phyloP scores from a whole-genome alignment of 92 coral and sea anemone species.

The Meandrina meandrites region DNA sequence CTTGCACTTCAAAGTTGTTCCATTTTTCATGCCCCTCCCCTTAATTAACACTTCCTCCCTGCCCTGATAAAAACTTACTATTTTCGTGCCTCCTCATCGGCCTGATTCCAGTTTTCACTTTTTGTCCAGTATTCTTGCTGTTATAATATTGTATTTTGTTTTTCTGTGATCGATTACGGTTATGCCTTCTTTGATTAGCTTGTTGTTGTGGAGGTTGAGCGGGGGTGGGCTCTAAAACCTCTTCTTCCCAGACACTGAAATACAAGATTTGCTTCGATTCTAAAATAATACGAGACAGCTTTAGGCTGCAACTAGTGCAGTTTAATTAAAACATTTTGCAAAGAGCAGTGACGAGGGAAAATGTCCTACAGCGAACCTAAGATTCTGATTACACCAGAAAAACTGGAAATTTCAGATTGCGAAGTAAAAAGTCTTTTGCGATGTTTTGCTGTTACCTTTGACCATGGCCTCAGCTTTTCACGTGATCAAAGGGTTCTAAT shows the following conservation, averaged over 20 bases:
- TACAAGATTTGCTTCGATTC: background rate
- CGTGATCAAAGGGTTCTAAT: background rate
- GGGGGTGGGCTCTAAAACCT: constrained; percentile 27
- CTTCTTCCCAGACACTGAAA: constrained; percentile 66
- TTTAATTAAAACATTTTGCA: background rate
- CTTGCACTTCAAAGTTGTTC: too few relatives aligned
- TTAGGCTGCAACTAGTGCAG: too few relatives aligned
- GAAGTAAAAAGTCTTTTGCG: background rate
- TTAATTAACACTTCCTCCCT: background rate
- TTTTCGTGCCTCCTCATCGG: constrained; percentile 88
- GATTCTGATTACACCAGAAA: background rate
- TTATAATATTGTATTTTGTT: constrained; percentile 56
- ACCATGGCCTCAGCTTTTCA: too few relatives aligned
- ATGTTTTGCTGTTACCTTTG: too few relatives aligned
- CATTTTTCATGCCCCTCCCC: too few relatives aligned
- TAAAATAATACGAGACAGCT: background rate
- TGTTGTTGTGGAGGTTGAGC: constrained; percentile 29
- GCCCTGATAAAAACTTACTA: constrained; percentile 55
- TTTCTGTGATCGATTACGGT: constrained; percentile 60
- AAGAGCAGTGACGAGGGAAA: background rate
- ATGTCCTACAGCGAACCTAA: background rate
- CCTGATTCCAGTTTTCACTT: constrained; percentile 70
- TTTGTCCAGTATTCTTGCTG: constrained; percentile 49
- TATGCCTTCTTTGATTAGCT: constrained; percentile 29
- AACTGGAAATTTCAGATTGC: background rate